phyloP scores from a whole-genome alignment of 2,113 vertebrate genomes.

The Collichthys lucidus region DNA sequence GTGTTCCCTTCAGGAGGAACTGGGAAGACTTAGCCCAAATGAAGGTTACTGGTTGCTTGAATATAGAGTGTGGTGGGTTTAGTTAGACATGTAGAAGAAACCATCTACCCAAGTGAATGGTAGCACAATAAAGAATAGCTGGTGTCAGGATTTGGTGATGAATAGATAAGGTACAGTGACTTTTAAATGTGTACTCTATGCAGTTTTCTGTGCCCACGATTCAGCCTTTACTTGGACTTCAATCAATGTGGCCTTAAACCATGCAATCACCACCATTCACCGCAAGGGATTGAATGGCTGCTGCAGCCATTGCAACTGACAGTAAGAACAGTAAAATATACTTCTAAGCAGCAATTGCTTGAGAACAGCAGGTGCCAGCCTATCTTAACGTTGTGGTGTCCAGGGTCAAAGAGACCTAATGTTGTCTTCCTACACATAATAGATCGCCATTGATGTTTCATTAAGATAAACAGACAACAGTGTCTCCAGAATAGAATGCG shows the following conservation, averaged over 20 bases:
- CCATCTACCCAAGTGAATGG: background rate
- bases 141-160: background rate
- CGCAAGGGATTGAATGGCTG: background rate
- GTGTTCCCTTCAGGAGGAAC: conserved; percentile 47
- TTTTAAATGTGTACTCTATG: conserved; percentile 1
- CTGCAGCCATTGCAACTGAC: background rate
- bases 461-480: too few relatives aligned
- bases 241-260: conserved; percentile 57
- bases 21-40: conserved; percentile 49
- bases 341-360: background rate
- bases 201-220: background rate
- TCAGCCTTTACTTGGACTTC: background rate
- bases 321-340: conserved; percentile 14
- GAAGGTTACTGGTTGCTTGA: conserved; percentile 63
- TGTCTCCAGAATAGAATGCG: too few relatives aligned
- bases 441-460: too few relatives aligned
- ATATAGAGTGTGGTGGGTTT: conserved; percentile 1
- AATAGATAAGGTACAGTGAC: background rate
- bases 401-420: too few relatives aligned
- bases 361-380: too few relatives aligned
- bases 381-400: too few relatives aligned
- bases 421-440: too few relatives aligned
- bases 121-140: background rate
- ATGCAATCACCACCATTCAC: conserved; percentile 34
- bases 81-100: background rate